A percentile compares a stretch with the other conserved stretches of the same genome.
These are phyloP conservation scores for Cinclus mexicanus DNA, from an alignment of 2,113 vertebrate species.

Conservation along the genomic window DNA sequence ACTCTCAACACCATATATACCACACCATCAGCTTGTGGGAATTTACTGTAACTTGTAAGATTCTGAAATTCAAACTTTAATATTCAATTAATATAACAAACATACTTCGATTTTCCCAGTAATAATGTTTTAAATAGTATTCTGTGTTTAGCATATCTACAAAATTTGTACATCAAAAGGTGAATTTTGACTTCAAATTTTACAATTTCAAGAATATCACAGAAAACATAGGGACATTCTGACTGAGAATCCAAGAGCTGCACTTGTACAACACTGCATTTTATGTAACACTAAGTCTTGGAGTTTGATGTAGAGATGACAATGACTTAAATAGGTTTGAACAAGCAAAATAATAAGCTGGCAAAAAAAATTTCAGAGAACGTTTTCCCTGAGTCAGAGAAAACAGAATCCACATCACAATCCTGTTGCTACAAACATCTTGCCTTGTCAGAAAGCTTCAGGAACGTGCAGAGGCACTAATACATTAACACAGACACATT, in stretches of 20 bases:
- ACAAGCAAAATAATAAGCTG: not conserved
- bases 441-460: not conserved
- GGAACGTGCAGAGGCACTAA: not conserved
- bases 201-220: not conserved
- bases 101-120: not conserved
- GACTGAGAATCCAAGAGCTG: not conserved
- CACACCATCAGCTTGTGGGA: not conserved
- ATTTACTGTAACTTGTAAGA: not conserved
- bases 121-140: not conserved
- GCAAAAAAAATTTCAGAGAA: not conserved
- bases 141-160: not conserved
- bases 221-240: not conserved
- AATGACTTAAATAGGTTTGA: not conserved
- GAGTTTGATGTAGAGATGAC: not conserved
- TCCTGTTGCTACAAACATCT: not conserved
- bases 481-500: fast-evolving
- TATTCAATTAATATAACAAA: not conserved
- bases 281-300: not conserved
- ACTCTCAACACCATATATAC: not conserved
- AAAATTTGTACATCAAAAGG: not conserved
- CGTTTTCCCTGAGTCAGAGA: not conserved
- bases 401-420: not conserved
- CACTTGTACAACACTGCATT: not conserved
- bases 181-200: not conserved
- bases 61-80: not conserved